Base-by-base conservation (phyloP, 2,888 invertebrate species). In the Tachina fera region DNA sequence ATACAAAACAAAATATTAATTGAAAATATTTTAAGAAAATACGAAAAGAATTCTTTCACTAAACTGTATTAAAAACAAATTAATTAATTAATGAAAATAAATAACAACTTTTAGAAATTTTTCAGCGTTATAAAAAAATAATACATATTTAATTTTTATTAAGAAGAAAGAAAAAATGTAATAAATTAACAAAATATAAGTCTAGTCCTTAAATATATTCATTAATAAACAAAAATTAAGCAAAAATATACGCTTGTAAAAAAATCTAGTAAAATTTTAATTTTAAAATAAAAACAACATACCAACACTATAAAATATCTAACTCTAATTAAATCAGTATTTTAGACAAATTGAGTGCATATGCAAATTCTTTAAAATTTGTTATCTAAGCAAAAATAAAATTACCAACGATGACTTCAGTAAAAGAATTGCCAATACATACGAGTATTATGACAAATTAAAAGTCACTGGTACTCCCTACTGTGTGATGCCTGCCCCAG, bases 271-370 rank as follows among this genome's bases (percentile, higher is more conserved):
- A 39, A 75, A 83, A 70, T 79, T 70, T 70, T 70, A 82, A 88
- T 71, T 90, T 90, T 90, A 91, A 91, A 91, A 91, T 90, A 91
- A 90, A 91, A 91, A 61, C n/a, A 91, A 90, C 31, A 91, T 91
- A 91, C 89, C 90, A 90, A 89, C 84, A 83, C 80, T 83, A 68
- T n/a, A 68, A 67, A 49, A 31, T 31, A 31, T 31, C 6, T 60
- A 49, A 51, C 1, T 19, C 49, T 43, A 63, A 39, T 41, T 49
- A 72, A 19, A 3, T 16, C 13, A 9, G 9, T 49, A 47, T 39
- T 39, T 10, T 16, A 43, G 11, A 53, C 16, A 19, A 53, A 43
- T 49, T 39, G 10, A 31, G 31, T 6, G 31, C 31, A 47, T 65
- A 51, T 16, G 14, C 31, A 31, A 31, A 6, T 39, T 67, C 39